Base-by-base conservation (phyloP, 1,140 invertebrate genomes). In the Micrasema minimum region DNA sequence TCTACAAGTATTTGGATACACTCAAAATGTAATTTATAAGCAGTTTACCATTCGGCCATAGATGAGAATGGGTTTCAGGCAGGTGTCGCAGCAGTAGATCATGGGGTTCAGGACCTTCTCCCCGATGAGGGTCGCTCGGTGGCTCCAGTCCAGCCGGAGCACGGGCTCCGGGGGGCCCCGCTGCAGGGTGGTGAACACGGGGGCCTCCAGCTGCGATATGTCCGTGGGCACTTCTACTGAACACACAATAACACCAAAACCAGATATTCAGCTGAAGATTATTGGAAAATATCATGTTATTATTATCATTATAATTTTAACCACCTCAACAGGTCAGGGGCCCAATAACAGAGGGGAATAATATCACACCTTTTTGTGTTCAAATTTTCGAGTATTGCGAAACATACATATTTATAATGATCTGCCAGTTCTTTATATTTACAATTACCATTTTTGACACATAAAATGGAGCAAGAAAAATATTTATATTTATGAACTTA, bases 1-100 rank as follows among this genome's bases (percentile, higher is more conserved):
- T n/a, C n/a, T n/a, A n/a, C n/a, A n/a, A n/a, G n/a, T n/a, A n/a
- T n/a, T n/a, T n/a, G n/a, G n/a, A n/a, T n/a, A n/a, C n/a, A n/a
- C n/a, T n/a, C n/a, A n/a, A n/a, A n/a, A n/a, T n/a, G n/a, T n/a
- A n/a, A n/a, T n/a, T n/a, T n/a, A n/a, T n/a, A n/a, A n/a, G n/a
- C n/a, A n/a, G n/a, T n/a, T 86, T 81, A 96, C 93, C 95, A 98
- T 96, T 78, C 96, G 85, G 23, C 96, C 96, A 88, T 98, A 98
- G 72, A 96, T 95, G 14, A 98, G 87, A 78, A 98, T 97, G 22
- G 96, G 96, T 78, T 96, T 94, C 41, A 91, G 87, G 84, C 96
- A 98, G 77, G 92, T 94, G 84, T 97, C 95, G 86, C 96, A 98
- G 78, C 93, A 95, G 79, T 98, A 96, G 74, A 98, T 96, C 90